phyloP scores from a whole-genome alignment of 2,888 invertebrate species.

The Aspidiotus destructor region DNA sequence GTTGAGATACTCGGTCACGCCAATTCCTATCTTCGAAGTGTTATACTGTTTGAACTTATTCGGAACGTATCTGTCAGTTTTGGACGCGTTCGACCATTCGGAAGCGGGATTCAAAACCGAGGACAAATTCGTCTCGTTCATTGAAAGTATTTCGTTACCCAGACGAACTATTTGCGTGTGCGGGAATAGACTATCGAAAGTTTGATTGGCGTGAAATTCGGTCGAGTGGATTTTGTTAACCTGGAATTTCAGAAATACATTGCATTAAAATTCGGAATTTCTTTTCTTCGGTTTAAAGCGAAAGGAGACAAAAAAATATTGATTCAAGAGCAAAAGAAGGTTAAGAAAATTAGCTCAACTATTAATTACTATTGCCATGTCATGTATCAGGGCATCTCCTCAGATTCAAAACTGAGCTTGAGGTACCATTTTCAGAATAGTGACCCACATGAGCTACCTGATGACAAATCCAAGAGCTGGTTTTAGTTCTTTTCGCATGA shows the following conservation, averaged over 20 bases:
- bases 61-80: not conserved
- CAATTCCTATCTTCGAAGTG: slow-evolving; percentile 32
- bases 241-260: not conserved
- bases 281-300: too few relatives aligned
- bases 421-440: too few relatives aligned
- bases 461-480: too few relatives aligned
- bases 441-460: too few relatives aligned
- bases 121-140: not conserved
- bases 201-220: slow-evolving; percentile 3
- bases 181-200: slow-evolving; percentile 9
- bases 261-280: too few relatives aligned
- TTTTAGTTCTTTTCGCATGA: too few relatives aligned
- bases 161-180: slow-evolving; percentile 43
- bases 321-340: too few relatives aligned
- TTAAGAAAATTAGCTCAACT: too few relatives aligned
- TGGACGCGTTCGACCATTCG: not conserved
- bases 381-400: too few relatives aligned
- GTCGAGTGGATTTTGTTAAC: not conserved
- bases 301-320: too few relatives aligned
- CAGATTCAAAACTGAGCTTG: too few relatives aligned
- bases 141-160: slow-evolving; percentile 42
- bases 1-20: slow-evolving; percentile 35
- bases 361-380: too few relatives aligned
- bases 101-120: not conserved
- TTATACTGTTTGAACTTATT: not conserved